These are phyloP conservation scores for Endotricha flammealis DNA, from an alignment of 2,888 invertebrate genomes.

Conservation along the genomic window DNA sequence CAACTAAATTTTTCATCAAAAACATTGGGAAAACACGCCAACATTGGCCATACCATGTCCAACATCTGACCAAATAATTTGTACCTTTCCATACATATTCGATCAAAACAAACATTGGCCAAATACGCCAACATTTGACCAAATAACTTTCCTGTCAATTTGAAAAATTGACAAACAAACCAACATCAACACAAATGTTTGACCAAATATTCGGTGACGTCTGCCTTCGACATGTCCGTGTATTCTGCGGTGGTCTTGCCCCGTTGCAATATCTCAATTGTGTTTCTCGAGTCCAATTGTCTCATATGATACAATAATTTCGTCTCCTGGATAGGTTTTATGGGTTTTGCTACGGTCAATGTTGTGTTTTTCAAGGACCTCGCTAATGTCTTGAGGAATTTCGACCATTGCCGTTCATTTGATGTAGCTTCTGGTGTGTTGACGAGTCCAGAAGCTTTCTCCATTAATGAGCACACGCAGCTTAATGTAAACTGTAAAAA, in stretches of 20 bases:
- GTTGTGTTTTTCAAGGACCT: conserved; percentile 59
- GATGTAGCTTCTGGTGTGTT: conserved; percentile 62
- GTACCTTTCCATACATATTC: no score
- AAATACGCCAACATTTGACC: conserved; percentile 3
- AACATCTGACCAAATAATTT: background rate
- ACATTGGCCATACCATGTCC: no score
- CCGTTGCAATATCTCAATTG: conserved; percentile 61
- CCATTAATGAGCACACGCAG: conserved; percentile 57
- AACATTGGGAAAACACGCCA: no score
- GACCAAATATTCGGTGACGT: conserved; percentile 50
- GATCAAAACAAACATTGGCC: conserved; percentile 9
- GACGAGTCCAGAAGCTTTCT: conserved; percentile 46
- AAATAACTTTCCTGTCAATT: no score
- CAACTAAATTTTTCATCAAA: no score
- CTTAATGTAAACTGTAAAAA: conserved; percentile 53
- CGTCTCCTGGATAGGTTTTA: conserved; percentile 35
- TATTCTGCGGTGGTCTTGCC: conserved; percentile 56
- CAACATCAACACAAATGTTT: conserved; percentile 59
- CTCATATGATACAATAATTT: conserved; percentile 49
- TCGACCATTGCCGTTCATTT: conserved; percentile 72
- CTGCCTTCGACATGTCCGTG: conserved; percentile 53
- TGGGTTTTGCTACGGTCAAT: conserved; percentile 45
- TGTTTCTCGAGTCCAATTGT: conserved; percentile 54
- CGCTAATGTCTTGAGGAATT: conserved; percentile 73
- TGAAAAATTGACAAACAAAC: conserved; percentile 5